Conservation (phyloP, 2,113 vertebrate species). For the Semnornis frantzii region DNA sequence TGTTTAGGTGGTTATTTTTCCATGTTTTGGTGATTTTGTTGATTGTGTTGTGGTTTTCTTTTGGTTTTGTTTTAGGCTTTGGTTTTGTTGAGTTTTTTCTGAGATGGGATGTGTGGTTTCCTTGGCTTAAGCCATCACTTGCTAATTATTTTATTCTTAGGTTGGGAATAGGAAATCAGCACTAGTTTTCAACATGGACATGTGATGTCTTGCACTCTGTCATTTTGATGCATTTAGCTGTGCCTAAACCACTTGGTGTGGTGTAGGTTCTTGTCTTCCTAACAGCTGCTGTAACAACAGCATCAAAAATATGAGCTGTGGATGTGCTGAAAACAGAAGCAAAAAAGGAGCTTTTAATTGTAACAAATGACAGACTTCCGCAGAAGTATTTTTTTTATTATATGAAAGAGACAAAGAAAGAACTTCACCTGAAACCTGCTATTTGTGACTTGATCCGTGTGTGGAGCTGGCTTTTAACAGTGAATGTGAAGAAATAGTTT, state of each 20-base stretch:
- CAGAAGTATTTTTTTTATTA: background rate
- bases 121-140: background rate
- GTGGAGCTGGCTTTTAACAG: background rate
- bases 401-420: background rate
- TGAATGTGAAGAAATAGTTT: background rate
- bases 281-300: background rate
- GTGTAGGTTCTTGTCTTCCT: background rate
- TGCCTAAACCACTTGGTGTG: too few relatives aligned
- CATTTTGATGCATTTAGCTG: background rate
- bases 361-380: background rate
- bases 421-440: background rate
- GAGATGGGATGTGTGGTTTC: too few relatives aligned
- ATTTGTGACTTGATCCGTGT: background rate
- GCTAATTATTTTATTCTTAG: background rate
- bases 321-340: background rate
- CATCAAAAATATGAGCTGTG: background rate
- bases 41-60: background rate
- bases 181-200: background rate
- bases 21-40: background rate
- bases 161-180: background rate
- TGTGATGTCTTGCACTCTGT: background rate
- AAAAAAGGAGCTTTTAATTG: background rate
- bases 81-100: too few relatives aligned
- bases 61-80: background rate
- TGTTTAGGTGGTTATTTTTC: too few relatives aligned